These are phyloP conservation scores for Anneissia japonica DNA, from an alignment of 35 echinoderm and acorn worm genomes.

Conservation along the genomic window DNA sequence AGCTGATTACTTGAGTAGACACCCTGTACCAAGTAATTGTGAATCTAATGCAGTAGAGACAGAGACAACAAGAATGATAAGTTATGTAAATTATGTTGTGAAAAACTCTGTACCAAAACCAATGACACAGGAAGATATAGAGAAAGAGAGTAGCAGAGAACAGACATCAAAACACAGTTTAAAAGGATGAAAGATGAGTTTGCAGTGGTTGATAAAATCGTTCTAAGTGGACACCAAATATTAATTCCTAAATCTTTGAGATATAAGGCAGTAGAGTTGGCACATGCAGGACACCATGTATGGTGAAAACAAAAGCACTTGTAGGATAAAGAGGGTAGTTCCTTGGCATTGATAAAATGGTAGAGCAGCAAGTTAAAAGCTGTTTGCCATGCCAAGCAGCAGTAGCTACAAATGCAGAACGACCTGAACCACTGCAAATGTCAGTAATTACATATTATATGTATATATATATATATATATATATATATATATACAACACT, in stretches of 20 bases:
- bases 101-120: slow-evolving; percentile 35
- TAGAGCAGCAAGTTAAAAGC: too few relatives aligned
- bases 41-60: background rate
- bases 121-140: slow-evolving; percentile 35
- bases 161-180: background rate
- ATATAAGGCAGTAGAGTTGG: too few relatives aligned
- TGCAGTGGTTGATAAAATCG: slow-evolving; percentile 25
- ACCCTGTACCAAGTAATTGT: background rate
- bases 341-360: slow-evolving; percentile 39
- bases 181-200: too few relatives aligned
- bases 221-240: slow-evolving; percentile 25
- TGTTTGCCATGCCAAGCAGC: too few relatives aligned
- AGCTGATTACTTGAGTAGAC: slow-evolving; percentile 48
- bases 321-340: slow-evolving; percentile 57
- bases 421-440: too few relatives aligned
- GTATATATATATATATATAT: too few relatives aligned
- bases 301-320: slow-evolving; percentile 52
- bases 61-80: background rate
- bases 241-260: slow-evolving; percentile 31
- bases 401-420: too few relatives aligned
- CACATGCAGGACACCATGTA: slow-evolving; percentile 64
- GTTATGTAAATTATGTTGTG: slow-evolving; percentile 36
- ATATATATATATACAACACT: too few relatives aligned
- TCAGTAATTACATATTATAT: too few relatives aligned
- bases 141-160: background rate